Evolutionary conservation across 1,140 invertebrate species (phyloP).

Genomic region (Heliconius nattereri): DNA sequence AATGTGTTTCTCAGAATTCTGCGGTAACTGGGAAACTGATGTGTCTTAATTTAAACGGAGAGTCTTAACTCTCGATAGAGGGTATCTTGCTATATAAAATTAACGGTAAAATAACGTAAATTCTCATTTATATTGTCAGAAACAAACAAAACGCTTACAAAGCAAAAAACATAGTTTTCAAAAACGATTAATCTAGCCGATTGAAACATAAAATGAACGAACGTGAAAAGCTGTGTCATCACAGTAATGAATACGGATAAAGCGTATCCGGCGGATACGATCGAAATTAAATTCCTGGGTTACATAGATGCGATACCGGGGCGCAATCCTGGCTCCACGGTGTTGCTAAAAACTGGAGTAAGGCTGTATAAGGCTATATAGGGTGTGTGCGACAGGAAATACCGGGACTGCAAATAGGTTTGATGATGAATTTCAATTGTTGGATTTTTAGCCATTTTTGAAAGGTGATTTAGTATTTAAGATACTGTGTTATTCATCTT

Average conservation of each 20-base stretch:
- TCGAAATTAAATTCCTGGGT: slow-evolving; percentile 37
- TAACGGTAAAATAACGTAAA: not conserved
- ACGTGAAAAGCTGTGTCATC: slow-evolving; percentile 24
- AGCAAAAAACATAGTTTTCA: not conserved
- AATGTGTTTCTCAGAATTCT: no score
- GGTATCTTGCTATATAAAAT: no score
- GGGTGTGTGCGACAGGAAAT: not conserved
- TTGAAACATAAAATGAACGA: slow-evolving; percentile 33
- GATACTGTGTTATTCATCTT: no score
- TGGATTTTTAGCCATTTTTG: no score
- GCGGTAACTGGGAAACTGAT: no score
- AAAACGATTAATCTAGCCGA: slow-evolving; percentile 18
- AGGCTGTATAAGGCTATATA: not conserved
- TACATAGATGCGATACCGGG: slow-evolving; percentile 22
- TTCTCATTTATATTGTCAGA: not conserved
- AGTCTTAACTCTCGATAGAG: not conserved
- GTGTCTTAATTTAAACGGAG: not conserved
- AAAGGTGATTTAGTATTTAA: no score
- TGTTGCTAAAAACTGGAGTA: slow-evolving; percentile 20
- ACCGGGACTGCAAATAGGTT: no score
- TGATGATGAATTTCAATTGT: no score
- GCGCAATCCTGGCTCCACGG: slow-evolving; percentile 15
- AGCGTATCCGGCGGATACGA: slow-evolving; percentile 23
- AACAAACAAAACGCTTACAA: not conserved
- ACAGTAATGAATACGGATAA: slow-evolving; percentile 36